Percentiles rank a stretch among this genome's conserved stretches.
These are phyloP conservation scores for Trichogramma pretiosum DNA, from an alignment of 1,140 invertebrate species.

Conservation along the genomic window DNA sequence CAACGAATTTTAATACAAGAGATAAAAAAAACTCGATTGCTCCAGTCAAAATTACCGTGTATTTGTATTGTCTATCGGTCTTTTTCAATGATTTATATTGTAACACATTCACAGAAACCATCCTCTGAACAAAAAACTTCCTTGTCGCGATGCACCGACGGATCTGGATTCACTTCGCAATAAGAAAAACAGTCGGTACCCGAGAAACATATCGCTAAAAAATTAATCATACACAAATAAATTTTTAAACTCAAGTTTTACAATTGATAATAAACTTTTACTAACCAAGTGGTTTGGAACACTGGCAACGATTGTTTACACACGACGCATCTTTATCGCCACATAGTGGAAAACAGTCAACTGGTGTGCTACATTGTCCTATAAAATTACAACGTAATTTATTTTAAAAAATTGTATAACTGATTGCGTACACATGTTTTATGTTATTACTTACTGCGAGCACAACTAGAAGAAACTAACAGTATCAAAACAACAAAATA, in stretches of 20 bases:
- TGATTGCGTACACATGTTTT: neutral
- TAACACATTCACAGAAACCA: slow-evolving; percentile 3
- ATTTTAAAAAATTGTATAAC: neutral
- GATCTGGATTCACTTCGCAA: neutral
- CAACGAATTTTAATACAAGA: too few relatives aligned
- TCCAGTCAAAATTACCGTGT: too few relatives aligned
- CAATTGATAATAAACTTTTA: neutral
- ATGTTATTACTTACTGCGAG: neutral
- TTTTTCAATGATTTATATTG: too few relatives aligned
- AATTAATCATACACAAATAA: neutral
- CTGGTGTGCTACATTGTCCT: neutral
- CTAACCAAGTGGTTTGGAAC: neutral
- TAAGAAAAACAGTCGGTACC: neutral
- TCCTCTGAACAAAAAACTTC: neutral
- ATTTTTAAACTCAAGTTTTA: too few relatives aligned
- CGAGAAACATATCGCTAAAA: slow-evolving; percentile 1
- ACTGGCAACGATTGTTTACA: neutral
- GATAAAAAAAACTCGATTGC: too few relatives aligned
- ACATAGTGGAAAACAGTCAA: neutral
- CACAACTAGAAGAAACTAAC: too few relatives aligned
- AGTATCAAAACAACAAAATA: too few relatives aligned
- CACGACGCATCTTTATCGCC: neutral
- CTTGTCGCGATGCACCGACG: neutral
- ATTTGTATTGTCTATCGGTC: too few relatives aligned
- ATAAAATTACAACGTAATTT: neutral